Evolutionary conservation across 2,888 invertebrate genomes (phyloP).

Genomic region (Galeruca laticollis): DNA sequence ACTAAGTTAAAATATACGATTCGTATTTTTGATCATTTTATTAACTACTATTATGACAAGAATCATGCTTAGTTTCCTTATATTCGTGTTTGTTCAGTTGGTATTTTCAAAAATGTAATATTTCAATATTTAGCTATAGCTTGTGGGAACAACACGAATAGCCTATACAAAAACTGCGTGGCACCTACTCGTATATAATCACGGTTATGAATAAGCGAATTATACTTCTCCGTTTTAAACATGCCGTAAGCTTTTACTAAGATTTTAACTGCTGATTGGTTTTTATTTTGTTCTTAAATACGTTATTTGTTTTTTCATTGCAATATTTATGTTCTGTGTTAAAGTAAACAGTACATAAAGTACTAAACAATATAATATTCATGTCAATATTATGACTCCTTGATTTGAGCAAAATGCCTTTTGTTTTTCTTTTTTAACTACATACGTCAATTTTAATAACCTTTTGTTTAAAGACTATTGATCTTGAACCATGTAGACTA

Average conservation of each 20-base stretch:
- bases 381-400: constrained; percentile 12
- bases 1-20: too few species aligned
- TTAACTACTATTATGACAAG: too few species aligned
- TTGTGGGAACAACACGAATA: too few species aligned
- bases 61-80: too few species aligned
- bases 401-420: constrained; percentile 7
- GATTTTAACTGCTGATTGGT: neutral
- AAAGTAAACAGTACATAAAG: constrained; percentile 5
- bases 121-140: too few species aligned
- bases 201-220: neutral
- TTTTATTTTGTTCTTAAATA: neutral
- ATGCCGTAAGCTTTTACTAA: neutral
- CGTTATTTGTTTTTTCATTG: neutral
- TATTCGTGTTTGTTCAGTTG: too few species aligned
- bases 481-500: neutral
- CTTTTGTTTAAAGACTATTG: constrained; percentile 1
- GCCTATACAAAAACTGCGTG: neutral
- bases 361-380: constrained; percentile 9
- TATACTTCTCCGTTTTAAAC: neutral
- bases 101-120: neutral
- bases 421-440: neutral
- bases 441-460: constrained; percentile 1
- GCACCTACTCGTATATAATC: neutral
- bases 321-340: neutral
- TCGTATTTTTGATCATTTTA: too few species aligned